These are phyloP conservation scores for Steinernema hermaphroditum DNA, from an alignment of 2,888 invertebrate genomes.

Conservation along the genomic window DNA sequence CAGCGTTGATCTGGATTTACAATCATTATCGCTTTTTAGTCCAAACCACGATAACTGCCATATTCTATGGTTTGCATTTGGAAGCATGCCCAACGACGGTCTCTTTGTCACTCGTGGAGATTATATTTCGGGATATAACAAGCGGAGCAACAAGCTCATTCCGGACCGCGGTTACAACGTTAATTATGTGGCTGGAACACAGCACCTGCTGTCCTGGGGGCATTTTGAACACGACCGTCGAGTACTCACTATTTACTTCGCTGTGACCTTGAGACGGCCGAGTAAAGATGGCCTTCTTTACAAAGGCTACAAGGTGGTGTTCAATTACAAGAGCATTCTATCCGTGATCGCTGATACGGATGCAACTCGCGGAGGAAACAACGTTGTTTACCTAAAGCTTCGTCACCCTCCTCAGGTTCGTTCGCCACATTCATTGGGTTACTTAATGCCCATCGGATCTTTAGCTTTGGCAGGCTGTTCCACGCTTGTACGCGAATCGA, in stretches of 20 bases:
- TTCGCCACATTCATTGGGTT: neutral
- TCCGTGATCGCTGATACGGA: constrained; percentile 42
- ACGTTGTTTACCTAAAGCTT: constrained; percentile 41
- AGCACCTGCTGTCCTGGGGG: constrained; percentile 31
- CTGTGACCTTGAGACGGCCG: constrained; percentile 33
- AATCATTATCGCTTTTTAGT: neutral
- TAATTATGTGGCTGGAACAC: constrained; percentile 33
- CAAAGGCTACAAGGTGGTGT: constrained; percentile 33
- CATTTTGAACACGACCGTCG: constrained; percentile 44
- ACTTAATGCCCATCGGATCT: no score
- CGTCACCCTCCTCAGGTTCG: constrained; percentile 46
- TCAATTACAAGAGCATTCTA: constrained; percentile 23
- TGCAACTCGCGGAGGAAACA: constrained; percentile 25
- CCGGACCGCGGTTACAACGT: constrained; percentile 24
- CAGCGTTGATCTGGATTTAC: neutral
- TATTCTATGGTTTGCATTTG: constrained; percentile 36
- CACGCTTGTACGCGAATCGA: constrained; percentile 37
- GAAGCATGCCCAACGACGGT: constrained; percentile 49
- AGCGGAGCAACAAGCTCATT: constrained; percentile 39
- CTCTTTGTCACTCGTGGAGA: constrained; percentile 50
- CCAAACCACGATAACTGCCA: constrained; percentile 22
- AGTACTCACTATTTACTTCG: constrained; percentile 44
- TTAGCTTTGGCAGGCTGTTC: constrained; percentile 48
- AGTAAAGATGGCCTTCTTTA: constrained; percentile 34
- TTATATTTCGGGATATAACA: constrained; percentile 47